phyloP scores from a whole-genome alignment of 2,888 invertebrate species.

The Blastobasis adustella region DNA sequence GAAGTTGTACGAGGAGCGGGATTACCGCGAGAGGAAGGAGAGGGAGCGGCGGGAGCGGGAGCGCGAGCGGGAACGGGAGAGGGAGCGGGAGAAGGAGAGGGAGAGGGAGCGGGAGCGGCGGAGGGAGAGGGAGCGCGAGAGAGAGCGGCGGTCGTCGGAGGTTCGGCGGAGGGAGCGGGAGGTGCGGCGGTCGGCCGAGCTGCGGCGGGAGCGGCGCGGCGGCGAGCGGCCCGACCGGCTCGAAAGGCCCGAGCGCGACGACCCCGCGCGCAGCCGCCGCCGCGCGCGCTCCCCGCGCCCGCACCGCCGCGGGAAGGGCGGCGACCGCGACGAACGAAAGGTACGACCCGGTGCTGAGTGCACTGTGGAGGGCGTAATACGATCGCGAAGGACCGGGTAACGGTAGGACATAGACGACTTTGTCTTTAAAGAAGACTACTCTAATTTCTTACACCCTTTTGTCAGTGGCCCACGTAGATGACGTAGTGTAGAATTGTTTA shows the following conservation, averaged over 20 bases:
- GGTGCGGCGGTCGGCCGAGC: conserved; percentile 22
- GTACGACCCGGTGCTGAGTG: conserved; percentile 19
- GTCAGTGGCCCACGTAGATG: no score
- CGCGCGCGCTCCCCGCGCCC: conserved; percentile 25
- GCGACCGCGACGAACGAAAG: conserved; percentile 27
- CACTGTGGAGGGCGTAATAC: no score
- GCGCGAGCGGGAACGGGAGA: conserved; percentile 21
- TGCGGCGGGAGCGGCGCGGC: conserved; percentile 21
- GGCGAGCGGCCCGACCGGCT: conserved; percentile 28
- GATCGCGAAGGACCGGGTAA: no score
- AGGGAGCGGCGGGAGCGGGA: conserved; percentile 40
- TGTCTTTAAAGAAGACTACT: no score
- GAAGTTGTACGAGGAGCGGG: conserved; percentile 55
- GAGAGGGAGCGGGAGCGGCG: conserved; percentile 32
- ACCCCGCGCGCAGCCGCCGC: conserved; percentile 29
- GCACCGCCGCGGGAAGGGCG: conserved; percentile 15
- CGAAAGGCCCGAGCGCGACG: conserved; percentile 36
- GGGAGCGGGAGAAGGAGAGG: conserved; percentile 29
- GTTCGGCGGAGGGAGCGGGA: conserved; percentile 25
- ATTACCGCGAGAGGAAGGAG: conserved; percentile 47
- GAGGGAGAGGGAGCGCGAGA: conserved; percentile 24
- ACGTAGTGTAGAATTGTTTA: no score
- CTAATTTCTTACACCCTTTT: no score
- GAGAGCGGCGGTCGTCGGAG: conserved; percentile 22
- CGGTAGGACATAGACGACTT: no score